These are phyloP conservation scores for Nothoprocta perdicaria DNA, from an alignment of 2,113 vertebrate genomes.

Conservation along the genomic window DNA sequence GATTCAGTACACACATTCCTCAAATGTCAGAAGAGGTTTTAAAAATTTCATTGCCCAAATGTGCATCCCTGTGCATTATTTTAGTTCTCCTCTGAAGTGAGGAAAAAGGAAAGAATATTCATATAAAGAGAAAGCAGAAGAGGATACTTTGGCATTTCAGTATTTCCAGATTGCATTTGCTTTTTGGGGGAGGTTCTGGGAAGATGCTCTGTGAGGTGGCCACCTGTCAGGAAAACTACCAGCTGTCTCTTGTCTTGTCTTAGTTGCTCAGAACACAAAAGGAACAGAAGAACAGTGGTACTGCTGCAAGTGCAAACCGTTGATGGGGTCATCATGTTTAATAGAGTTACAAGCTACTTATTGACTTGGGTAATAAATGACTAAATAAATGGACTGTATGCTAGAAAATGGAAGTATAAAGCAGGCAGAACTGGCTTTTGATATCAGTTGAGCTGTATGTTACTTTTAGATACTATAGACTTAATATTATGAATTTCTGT, in stretches of 20 bases:
- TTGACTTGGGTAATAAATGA: not conserved
- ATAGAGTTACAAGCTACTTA: not conserved
- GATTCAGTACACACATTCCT: not conserved
- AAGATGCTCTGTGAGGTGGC: not conserved
- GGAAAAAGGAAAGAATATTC: not conserved
- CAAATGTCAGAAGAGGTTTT: not conserved
- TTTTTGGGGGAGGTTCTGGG: not conserved
- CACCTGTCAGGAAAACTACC: slow-evolving; percentile 45
- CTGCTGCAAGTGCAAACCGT: not conserved
- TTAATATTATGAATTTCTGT: not conserved
- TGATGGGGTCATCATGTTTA: not conserved
- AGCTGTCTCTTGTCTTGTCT: not conserved
- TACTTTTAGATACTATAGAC: not conserved
- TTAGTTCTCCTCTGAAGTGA: not conserved
- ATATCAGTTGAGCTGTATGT: not conserved
- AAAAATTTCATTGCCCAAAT: not conserved
- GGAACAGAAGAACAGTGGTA: not conserved
- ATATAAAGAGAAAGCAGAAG: not conserved
- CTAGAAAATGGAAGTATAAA: not conserved
- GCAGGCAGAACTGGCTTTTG: not conserved
- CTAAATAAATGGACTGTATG: not conserved
- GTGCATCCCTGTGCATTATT: not conserved
- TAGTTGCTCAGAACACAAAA: not conserved
- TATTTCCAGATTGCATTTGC: slow-evolving; percentile 33
- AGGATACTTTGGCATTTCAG: slow-evolving; percentile 13